phyloP scores from a whole-genome alignment of 53 echinoderm and acorn worm genomes.

The Temnopleurus reevesii region DNA sequence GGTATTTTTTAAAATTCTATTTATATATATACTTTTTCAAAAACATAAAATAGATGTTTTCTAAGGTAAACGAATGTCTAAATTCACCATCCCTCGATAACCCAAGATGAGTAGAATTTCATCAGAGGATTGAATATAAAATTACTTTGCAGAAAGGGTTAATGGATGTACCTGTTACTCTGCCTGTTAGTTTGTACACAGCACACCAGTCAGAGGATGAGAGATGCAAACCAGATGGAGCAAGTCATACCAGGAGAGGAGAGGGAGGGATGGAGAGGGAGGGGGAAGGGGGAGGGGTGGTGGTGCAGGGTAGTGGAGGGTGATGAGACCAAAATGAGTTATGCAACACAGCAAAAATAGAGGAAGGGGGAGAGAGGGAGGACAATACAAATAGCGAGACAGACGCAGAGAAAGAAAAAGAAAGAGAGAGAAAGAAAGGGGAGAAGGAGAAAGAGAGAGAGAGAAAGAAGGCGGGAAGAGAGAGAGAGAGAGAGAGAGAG shows the following conservation, averaged over 20 bases:
- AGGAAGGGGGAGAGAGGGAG: neutral
- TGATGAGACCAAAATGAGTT: neutral
- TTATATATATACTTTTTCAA: too few relatives aligned
- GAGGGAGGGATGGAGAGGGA: neutral
- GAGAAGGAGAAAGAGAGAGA: neutral
- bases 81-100: too few relatives aligned
- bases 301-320: too few relatives aligned
- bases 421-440: neutral
- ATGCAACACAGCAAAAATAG: neutral
- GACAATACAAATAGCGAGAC: too few relatives aligned
- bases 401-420: neutral
- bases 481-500: neutral
- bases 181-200: conserved; percentile 39
- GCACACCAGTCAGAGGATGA: conserved; percentile 16
- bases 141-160: too few relatives aligned
- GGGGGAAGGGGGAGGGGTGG: neutral
- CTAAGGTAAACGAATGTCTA: too few relatives aligned
- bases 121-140: too few relatives aligned
- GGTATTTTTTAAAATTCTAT: too few relatives aligned
- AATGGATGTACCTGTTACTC: conserved; percentile 48
- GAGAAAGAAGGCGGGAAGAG: neutral
- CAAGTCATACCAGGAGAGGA: neutral
- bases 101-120: too few relatives aligned
- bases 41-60: too few relatives aligned
- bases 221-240: conserved; percentile 17